Conservation (phyloP, 1,140 invertebrate genomes). For the Pachypeltis micranthus region DNA sequence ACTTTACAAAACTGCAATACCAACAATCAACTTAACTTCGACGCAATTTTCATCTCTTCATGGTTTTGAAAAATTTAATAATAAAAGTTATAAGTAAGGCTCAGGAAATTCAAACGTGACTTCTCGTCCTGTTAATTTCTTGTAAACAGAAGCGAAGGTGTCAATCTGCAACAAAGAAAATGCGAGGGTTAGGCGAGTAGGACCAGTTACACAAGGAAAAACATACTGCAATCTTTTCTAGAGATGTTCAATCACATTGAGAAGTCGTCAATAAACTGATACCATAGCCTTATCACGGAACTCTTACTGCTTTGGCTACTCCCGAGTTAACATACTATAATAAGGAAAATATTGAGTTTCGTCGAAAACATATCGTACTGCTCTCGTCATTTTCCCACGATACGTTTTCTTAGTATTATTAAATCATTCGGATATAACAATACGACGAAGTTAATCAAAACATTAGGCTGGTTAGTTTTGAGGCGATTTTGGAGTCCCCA, state of each 20-base stretch:
- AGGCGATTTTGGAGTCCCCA: too few species aligned
- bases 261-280: neutral
- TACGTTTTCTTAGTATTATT: too few species aligned
- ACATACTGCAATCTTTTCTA: neutral
- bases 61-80: conserved; percentile 10
- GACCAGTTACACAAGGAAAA: conserved; percentile 3
- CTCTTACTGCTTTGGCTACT: neutral
- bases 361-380: too few species aligned
- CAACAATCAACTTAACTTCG: too few species aligned
- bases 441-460: too few species aligned
- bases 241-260: neutral
- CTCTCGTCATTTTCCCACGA: too few species aligned
- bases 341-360: neutral
- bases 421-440: too few species aligned
- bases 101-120: conserved; percentile 99
- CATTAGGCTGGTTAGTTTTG: too few species aligned
- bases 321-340: neutral
- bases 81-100: conserved; percentile 89
- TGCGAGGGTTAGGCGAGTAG: too few species aligned
- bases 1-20: too few species aligned
- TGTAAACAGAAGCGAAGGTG: conserved; percentile 96
- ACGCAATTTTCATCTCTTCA: conserved; percentile 14
- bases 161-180: conserved; percentile 65
- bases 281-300: too few species aligned
- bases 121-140: conserved; percentile 96